Percentiles rank a stretch among this genome's conserved stretches.
Evolutionary conservation across 53 echinoderm and acorn worm species (phyloP).

Genomic region (Antedon mediterranea): DNA sequence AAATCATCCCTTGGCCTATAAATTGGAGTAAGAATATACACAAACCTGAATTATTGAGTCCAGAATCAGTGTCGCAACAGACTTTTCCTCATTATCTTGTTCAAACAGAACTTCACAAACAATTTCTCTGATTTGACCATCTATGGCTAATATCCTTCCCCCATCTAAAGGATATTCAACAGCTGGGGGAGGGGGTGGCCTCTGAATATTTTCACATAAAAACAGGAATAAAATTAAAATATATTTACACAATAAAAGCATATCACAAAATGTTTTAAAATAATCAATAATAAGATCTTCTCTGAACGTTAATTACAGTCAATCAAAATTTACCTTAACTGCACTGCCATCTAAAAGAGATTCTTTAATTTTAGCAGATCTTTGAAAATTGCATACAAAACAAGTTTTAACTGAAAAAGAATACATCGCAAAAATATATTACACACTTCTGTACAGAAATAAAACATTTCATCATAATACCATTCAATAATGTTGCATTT

Average conservation of each 20-base stretch:
- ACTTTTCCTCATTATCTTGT: constrained; percentile 78
- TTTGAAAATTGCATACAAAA: constrained; percentile 74
- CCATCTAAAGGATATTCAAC: constrained; percentile 92
- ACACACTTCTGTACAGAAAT: too few species aligned
- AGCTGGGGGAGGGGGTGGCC: constrained; percentile 43
- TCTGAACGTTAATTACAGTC: too few species aligned
- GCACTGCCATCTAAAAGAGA: constrained; percentile 55
- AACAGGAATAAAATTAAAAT: too few species aligned
- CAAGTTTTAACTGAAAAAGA: constrained; percentile 60
- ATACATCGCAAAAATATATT: too few species aligned
- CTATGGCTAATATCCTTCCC: constrained; percentile 44
- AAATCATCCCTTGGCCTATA: too few species aligned
- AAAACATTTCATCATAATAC: too few species aligned
- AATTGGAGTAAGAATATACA: too few species aligned
- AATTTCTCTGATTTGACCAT: constrained; percentile 67
- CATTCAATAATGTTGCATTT: too few species aligned
- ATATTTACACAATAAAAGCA: too few species aligned
- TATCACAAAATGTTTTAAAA: too few species aligned
- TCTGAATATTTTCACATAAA: constrained; percentile 3
- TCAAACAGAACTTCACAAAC: constrained; percentile 92
- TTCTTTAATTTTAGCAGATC: constrained; percentile 58
- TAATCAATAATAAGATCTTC: too few species aligned
- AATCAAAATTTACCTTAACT: constrained; percentile 46
- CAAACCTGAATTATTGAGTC: constrained; percentile 89
- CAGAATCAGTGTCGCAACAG: constrained; percentile 58